Evolutionary conservation across 2,888 invertebrate genomes (phyloP).

Genomic region (Aelia acuminata): DNA sequence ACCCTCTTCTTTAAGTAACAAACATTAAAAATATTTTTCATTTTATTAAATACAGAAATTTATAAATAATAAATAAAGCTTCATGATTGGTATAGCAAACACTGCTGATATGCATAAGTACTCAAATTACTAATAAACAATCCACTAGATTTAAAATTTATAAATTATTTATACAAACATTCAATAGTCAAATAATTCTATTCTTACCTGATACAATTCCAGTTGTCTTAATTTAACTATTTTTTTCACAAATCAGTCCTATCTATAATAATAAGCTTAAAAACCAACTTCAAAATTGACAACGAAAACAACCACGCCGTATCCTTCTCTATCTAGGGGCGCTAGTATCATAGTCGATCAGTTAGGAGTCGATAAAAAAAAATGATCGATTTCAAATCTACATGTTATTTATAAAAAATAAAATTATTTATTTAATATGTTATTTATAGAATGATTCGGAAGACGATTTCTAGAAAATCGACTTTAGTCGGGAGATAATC

Average conservation of each 20-base stretch:
- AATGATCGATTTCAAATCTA: background rate
- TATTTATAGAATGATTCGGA: too few species aligned
- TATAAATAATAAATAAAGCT: background rate
- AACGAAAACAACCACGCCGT: background rate
- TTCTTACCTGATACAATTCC: background rate
- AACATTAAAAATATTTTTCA: background rate
- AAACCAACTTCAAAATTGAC: background rate
- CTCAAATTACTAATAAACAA: background rate
- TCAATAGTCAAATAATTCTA: background rate
- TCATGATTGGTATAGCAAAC: background rate
- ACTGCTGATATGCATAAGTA: background rate
- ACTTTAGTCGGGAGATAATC: too few species aligned
- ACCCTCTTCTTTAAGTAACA: background rate
- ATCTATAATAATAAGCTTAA: background rate
- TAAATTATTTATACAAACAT: background rate
- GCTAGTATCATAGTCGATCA: background rate
- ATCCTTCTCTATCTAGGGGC: background rate
- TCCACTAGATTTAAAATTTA: background rate
- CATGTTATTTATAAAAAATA: too few species aligned
- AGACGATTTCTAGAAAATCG: too few species aligned
- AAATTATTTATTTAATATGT: too few species aligned
- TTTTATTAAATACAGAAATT: background rate
- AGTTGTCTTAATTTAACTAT: background rate
- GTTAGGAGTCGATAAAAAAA: background rate
- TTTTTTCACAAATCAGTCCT: background rate